Base-by-base conservation (phyloP, 1,140 invertebrate genomes). In the Ips nitidus region DNA sequence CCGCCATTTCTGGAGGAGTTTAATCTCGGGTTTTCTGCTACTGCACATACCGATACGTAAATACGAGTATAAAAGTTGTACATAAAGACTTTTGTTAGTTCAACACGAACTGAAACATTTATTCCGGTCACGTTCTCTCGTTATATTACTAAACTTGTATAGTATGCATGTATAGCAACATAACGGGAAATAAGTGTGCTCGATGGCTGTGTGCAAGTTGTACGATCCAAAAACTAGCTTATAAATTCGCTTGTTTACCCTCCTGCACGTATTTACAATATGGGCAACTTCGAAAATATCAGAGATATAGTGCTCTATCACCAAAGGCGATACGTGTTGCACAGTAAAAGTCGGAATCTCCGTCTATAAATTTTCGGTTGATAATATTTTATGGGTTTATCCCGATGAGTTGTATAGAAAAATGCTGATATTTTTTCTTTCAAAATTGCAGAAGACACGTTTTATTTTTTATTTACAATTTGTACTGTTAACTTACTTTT, bases 241-340 rank as follows among this genome's bases (percentile, higher is more conserved):
- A 66, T 66, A 66, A 66, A 66, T 66, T 66, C 52, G 41, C 64
- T 66, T 66, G 64, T 66, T 66, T 66, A 66, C 37, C 41, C 37
- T 8, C 3, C n/a, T 38, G 64, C 64, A 66, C 64, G 64, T 66
- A 66, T 66, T 66, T 66, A 58, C 64, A 66, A 66, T 66, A 66
- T 66, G 64, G 42, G 41, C 53, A 66, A 66, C 53, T 66, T 66
- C 42, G 53, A 52, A 66, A 66, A 66, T 66, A 66, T 66, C 64
- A 58, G 58, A 66, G 64, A 66, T 66, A 66, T 66, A 66, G 36
- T 58, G 64, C 55, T 47, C n/a, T 58, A 66, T 66, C 56, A 66
- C 64, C 64, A 59, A 58, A 47, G 64, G 64, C 64, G 58, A 66
- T 66, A 66, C 64, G 64, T 66, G 64, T 66, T 66, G 56, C 64